Base-by-base conservation (phyloP, 2,888 invertebrate species). In the Seira ritae region DNA sequence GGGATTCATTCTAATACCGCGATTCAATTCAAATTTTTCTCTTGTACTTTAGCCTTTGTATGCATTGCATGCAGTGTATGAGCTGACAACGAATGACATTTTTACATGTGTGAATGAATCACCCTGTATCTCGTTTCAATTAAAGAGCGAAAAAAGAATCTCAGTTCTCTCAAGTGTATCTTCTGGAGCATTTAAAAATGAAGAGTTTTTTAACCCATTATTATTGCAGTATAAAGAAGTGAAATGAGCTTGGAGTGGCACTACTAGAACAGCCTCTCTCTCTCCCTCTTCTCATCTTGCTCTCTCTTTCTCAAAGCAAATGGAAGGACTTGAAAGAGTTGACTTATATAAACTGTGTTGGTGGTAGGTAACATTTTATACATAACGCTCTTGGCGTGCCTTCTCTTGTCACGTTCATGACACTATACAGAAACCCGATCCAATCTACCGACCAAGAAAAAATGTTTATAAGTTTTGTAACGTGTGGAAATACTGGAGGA, bases 201-300 rank as follows among this genome's bases (percentile, higher is more conserved):
- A 69, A 68, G 31, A 46, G 66, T 23, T 66, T 69, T 65, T 69
- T 69, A 46, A 69, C 20, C 69, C 69, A 42, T 20, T 69, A 69
- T 15, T 15, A 69, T n/a, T n/a, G n/a, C n/a, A n/a, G n/a, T n/a
- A n/a, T n/a, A 62, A 22, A 62, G 62, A 62, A n/a, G 19, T 62
- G 17, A 17, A 19, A 10, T 62, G 19, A 62, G 20, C 17, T 17
- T 62, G n/a, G 62, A 19, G 17, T 3, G 65, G 19, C 60, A 4
- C 60, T 60, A 10, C n/a, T n/a, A n/a, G n/a, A n/a, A n/a, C n/a
- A n/a, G n/a, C n/a, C n/a, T n/a, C n/a, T n/a, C 60, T 19, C 23
- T 22, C 17, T 60, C 60, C 17, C 60, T 60, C 10, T n/a, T n/a
- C 17, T 60, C 3, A 15, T 60, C 60, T 4, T 60, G 12, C 8